Conservation (phyloP, 2,888 invertebrate species). For the Trichacis sp. region DNA sequence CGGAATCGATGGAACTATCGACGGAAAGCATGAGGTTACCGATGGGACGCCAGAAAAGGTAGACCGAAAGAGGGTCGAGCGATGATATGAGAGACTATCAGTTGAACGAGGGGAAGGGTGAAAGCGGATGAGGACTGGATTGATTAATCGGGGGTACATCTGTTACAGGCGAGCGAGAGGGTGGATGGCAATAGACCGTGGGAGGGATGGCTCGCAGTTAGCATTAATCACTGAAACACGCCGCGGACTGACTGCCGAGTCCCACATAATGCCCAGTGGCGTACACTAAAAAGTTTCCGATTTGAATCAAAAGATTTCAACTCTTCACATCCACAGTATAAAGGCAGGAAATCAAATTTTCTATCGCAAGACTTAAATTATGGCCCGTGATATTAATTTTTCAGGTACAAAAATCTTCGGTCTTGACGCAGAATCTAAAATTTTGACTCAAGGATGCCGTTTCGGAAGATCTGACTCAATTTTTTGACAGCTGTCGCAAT, state of each 20-base stretch:
- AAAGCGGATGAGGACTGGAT: conserved; percentile 55
- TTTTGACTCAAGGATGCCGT: too few relatives aligned
- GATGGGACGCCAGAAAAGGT: conserved; percentile 42
- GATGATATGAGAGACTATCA: conserved; percentile 57
- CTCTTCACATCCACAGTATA: too few relatives aligned
- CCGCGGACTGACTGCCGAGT: conserved; percentile 59
- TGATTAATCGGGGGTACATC: conserved; percentile 68
- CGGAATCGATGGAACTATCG: conserved; percentile 31
- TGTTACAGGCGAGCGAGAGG: conserved; percentile 63
- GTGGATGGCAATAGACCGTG: conserved; percentile 61
- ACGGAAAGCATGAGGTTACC: conserved; percentile 42
- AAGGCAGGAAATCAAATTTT: too few relatives aligned
- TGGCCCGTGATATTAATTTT: too few relatives aligned
- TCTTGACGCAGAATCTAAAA: too few relatives aligned
- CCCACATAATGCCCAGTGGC: conserved; percentile 61
- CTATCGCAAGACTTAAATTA: too few relatives aligned
- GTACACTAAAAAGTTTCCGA: too few relatives aligned
- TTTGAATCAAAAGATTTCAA: too few relatives aligned
- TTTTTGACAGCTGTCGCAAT: too few relatives aligned
- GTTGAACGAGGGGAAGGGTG: conserved; percentile 44
- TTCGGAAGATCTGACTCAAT: too few relatives aligned
- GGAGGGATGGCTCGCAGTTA: conserved; percentile 62
- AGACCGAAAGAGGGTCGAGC: conserved; percentile 53
- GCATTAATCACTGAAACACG: conserved; percentile 67
- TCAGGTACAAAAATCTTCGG: too few relatives aligned